phyloP scores from a whole-genome alignment of 64 coral and sea anemone genomes.

The Exaiptasia diaphana region DNA sequence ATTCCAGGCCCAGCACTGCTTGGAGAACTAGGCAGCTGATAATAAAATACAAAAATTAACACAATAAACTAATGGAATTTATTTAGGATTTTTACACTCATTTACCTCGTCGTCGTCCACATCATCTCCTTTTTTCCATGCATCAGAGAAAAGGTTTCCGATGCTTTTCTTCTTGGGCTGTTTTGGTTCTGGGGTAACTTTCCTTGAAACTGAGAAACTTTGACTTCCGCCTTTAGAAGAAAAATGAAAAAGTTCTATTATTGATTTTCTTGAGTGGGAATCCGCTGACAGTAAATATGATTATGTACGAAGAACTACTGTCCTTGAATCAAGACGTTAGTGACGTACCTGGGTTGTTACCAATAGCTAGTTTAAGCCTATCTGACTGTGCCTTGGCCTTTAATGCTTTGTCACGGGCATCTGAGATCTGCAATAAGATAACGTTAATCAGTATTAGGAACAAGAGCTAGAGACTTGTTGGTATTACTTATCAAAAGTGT shows the following conservation, averaged over 20 bases:
- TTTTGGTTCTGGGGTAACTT: constrained; percentile 20
- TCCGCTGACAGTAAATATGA: no score
- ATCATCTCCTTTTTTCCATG: constrained; percentile 80
- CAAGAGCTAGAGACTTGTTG: no score
- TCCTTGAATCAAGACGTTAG: background rate
- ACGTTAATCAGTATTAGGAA: no score
- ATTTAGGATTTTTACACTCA: background rate
- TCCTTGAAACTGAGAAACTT: constrained; percentile 57
- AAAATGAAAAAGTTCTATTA: no score
- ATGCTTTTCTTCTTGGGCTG: constrained; percentile 51
- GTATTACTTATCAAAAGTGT: no score
- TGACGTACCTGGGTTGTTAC: background rate
- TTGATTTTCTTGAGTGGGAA: no score
- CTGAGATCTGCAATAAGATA: background rate
- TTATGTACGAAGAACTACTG: no score
- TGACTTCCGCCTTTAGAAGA: background rate
- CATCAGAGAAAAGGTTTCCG: constrained; percentile 86
- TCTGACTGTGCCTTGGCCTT: constrained; percentile 66
- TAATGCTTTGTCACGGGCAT: constrained; percentile 19
- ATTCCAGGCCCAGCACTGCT: constrained; percentile 22
- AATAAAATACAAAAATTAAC: background rate
- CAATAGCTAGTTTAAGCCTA: constrained; percentile 29
- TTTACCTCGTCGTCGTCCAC: constrained; percentile 5
- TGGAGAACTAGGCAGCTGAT: background rate
- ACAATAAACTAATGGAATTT: background rate